Evolutionary conservation across 2,113 vertebrate species (phyloP), one percentile per base, ranked within the genome.

Genomic region (Acinonyx jubatus): DNA sequence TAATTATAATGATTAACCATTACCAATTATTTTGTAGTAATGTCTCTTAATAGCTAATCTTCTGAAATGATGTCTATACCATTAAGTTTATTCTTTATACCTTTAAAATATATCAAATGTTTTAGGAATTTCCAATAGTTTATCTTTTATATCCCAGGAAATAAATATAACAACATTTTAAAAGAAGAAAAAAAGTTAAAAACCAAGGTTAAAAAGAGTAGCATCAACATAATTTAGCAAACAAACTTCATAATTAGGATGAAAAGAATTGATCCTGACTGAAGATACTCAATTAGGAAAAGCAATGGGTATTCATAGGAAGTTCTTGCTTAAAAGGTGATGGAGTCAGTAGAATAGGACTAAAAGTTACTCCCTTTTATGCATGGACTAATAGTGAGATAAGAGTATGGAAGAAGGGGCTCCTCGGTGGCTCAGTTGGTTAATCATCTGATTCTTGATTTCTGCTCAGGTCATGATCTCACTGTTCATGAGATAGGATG

Each of bases 1-100:
- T 73, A 52, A 82, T 66, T 69, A 71, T 52, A 36, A 45, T 88
- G 73, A 41, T 65, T 92, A 61, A 57, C 78, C 68, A 88, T 18
- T 83, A 79, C 78, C 41, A 91, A 14, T n/a, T 65, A 82, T 87
- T 94, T 21, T 90, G 11, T 25, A 74, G 1, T 55, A 83, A 78
- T 92, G 19, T 13, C 16, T 84, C 27, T 79, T 79, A 88, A 87
- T 78, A 19, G 91, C 79, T 95, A 82, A 96, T 96, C 50, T 45
- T 89, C 68, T 76, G 0, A 86, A 84, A 38, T 93, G 69, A 80
- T 97, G 92, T 93, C 36, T 97, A 36, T 94, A 61, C 68, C 55
- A 41, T 84, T 88, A 93, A 89, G 52, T 83, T 98, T 55, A 93
- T 98, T 88, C 95, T 94, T 89, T 6, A 15, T 83, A 97, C 79